A percentile compares a stretch with the other conserved stretches of the same genome.
These are phyloP conservation scores for Taphrorychus bicolor DNA, from an alignment of 2,888 invertebrate genomes.

Conservation along the genomic window DNA sequence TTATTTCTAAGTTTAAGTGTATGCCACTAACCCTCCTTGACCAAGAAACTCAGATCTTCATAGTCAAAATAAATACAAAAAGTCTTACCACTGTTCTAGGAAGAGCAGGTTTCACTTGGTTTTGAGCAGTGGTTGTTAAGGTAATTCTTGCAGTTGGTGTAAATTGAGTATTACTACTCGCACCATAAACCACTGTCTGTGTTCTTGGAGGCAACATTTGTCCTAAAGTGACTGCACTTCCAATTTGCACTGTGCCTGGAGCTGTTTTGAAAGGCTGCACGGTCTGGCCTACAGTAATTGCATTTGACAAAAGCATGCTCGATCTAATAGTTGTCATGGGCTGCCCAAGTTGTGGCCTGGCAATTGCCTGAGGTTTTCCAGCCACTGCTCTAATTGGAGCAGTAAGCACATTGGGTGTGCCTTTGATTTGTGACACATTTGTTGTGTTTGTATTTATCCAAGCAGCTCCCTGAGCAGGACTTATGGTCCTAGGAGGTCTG, in stretches of 20 bases:
- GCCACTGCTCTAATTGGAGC: conserved; percentile 56
- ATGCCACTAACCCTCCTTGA: too few species aligned
- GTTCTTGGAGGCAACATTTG: conserved; percentile 58
- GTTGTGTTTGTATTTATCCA: conserved; percentile 56
- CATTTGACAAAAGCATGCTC: conserved; percentile 57
- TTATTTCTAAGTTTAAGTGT: too few species aligned
- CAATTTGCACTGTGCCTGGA: conserved; percentile 54
- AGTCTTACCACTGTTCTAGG: conserved; percentile 52
- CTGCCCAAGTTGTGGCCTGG: conserved; percentile 53
- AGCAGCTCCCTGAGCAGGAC: conserved; percentile 57
- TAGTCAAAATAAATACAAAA: too few species aligned
- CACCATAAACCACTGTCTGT: conserved; percentile 57
- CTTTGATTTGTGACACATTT: conserved; percentile 57
- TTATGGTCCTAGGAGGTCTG: conserved; percentile 57
- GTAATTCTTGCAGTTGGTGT: conserved; percentile 54
- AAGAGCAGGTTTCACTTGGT: conserved; percentile 44
- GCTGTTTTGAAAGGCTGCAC: conserved; percentile 55
- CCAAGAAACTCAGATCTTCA: too few species aligned
- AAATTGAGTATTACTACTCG: conserved; percentile 52
- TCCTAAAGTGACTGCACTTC: conserved; percentile 55
- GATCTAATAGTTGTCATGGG: conserved; percentile 55
- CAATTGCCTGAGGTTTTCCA: conserved; percentile 55
- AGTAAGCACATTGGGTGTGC: conserved; percentile 56
- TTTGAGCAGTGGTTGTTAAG: conserved; percentile 52
- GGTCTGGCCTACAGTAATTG: conserved; percentile 57